phyloP scores from a whole-genome alignment of 2,797 vertebrate genomes.

The Cacajao melanocephalus region DNA sequence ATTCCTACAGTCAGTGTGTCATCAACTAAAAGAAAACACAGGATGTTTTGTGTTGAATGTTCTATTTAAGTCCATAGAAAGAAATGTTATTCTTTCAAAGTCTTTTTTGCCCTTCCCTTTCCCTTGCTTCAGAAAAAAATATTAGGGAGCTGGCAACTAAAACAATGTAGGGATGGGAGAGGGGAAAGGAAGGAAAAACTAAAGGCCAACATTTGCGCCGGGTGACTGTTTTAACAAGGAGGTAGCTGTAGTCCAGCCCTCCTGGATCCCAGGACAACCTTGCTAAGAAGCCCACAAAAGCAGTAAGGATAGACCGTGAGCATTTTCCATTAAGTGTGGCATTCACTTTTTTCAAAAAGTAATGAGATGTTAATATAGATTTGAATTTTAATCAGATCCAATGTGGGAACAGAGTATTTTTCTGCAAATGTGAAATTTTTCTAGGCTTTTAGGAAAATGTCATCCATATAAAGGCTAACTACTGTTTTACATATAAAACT shows the following conservation, averaged over 20 bases:
- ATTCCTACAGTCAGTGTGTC: neutral
- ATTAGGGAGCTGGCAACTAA: conserved; percentile 39
- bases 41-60: conserved; percentile 61
- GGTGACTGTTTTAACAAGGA: conserved; percentile 54
- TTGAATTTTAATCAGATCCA: conserved; percentile 62
- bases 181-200: conserved; percentile 64
- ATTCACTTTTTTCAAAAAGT: conserved; percentile 34
- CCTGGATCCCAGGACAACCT: neutral
- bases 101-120: conserved; percentile 72
- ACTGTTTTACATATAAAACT: conserved; percentile 62
- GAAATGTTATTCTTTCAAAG: conserved; percentile 73
- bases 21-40: conserved; percentile 60
- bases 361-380: conserved; percentile 63
- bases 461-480: conserved; percentile 52
- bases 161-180: conserved; percentile 73
- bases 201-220: neutral
- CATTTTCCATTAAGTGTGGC: neutral
- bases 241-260: conserved; percentile 18
- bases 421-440: conserved; percentile 61
- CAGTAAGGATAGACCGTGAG: neutral
- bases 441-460: conserved; percentile 57
- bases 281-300: neutral
- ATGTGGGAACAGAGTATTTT: conserved; percentile 49
- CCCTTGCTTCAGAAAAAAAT: conserved; percentile 67
- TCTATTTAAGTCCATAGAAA: conserved; percentile 69